These are phyloP conservation scores for Anastatus disparis DNA, from an alignment of 1,140 invertebrate species.

Conservation along the genomic window DNA sequence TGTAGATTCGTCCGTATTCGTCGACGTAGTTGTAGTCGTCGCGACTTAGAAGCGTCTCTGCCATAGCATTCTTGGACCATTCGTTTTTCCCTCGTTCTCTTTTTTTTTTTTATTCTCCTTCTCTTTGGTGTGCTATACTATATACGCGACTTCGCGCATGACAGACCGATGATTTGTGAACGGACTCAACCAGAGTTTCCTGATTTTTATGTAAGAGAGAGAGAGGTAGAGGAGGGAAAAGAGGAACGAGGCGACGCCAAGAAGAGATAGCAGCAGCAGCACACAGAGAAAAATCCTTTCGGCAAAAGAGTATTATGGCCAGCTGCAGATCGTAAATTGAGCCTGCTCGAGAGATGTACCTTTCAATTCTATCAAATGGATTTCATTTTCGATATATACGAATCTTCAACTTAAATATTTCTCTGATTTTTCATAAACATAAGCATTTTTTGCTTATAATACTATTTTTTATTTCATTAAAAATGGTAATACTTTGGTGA, in stretches of 20 bases:
- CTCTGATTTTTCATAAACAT: no score
- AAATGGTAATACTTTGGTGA: no score
- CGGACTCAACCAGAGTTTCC: conserved; percentile 53
- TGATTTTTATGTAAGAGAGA: conserved; percentile 64
- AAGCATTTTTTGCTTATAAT: no score
- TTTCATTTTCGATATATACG: conserved; percentile 26
- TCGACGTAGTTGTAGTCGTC: no score
- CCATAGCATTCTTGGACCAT: conserved; percentile 40
- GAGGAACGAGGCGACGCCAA: no score
- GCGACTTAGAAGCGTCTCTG: conserved; percentile 43
- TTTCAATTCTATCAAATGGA: conserved; percentile 28
- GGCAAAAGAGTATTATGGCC: conserved; percentile 52
- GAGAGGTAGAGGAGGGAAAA: no score
- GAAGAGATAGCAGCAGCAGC: no score
- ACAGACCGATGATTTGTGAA: conserved; percentile 63
- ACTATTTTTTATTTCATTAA: no score
- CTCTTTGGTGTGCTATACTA: conserved; percentile 40
- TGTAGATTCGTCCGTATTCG: conserved; percentile 63
- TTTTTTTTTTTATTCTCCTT: no score
- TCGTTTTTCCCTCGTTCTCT: conserved; percentile 44
- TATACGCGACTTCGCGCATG: conserved; percentile 41
- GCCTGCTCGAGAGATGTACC: conserved; percentile 25
- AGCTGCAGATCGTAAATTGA: conserved; percentile 63
- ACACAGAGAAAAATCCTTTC: no score
- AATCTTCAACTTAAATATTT: no score